Evolutionary conservation across 2,888 invertebrate species (phyloP), one percentile per base, ranked within the genome.

Genomic region (Euspilapteryx auroguttella): DNA sequence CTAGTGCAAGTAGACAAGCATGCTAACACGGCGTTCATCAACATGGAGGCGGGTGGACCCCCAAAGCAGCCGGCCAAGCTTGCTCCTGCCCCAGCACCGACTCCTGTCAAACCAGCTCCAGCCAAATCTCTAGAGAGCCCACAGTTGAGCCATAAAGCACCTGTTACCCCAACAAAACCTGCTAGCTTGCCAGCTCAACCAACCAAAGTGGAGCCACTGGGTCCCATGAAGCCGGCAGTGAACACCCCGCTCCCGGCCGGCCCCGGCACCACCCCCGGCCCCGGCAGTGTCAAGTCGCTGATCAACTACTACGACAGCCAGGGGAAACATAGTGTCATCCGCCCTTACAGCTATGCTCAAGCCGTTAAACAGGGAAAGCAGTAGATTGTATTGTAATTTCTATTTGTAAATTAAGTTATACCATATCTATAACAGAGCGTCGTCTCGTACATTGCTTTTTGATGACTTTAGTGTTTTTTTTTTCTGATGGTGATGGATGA

Each of bases 21-120:
- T 61, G 75, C 65, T 1, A 73, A 73, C 39, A 33, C 61, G 13
- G 69, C 57, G 24, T 75, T 75, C 36, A 75, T 75, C 33, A 69
- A 69, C 35, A 71, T 69, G 66, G 75, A 75, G 38, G 44, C 44
- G 2, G 30, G 31, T 6, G 24, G 15, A 15, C n/a, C 34, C 42
- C 3, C 33, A 34, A 30, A 31, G 15, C 17, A 11, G 9, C 36
- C 36, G 13, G 21, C 30, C 25, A 9, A 14, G 11, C 4, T 14
- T 11, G 15, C 24, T 7, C 9, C 17, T 3, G 5, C 20, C n/a
- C 29, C 29, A 3, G 6, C 29, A n/a, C 17, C 17, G 12, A 10
- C 12, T 8, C 25, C 15, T 6, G 22, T 9, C 10, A 32, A 31
- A 6, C 34, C 38, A n/a, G 37, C 34, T 3, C 40, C 47, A 6